Evolutionary conservation across 2,888 invertebrate genomes (phyloP).

Genomic region (Meiosimyza decipiens): DNA sequence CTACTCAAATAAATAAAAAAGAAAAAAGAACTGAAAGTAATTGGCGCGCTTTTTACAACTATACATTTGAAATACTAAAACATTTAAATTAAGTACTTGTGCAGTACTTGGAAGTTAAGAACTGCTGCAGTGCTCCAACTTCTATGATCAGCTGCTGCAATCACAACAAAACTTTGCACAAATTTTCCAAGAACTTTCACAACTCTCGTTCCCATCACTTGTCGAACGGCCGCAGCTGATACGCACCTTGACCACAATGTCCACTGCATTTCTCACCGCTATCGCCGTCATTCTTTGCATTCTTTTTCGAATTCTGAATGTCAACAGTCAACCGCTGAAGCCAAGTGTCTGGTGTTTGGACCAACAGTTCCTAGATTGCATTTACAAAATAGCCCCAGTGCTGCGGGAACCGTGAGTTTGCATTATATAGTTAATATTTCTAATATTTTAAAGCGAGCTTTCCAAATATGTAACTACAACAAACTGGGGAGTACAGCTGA

Average conservation of each 20-base stretch:
- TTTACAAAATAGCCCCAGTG: slow-evolving; percentile 82
- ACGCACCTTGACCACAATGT: slow-evolving; percentile 70
- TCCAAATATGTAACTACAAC: no score
- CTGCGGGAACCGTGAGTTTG: slow-evolving; percentile 85
- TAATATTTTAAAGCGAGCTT: no score
- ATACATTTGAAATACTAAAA: not conserved
- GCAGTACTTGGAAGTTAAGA: no score
- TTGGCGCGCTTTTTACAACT: not conserved
- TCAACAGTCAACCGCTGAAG: slow-evolving; percentile 83
- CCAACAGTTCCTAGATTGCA: slow-evolving; percentile 79
- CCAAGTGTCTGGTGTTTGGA: slow-evolving; percentile 83
- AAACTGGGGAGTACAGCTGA: no score
- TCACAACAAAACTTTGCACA: slow-evolving; percentile 45
- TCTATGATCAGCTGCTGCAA: slow-evolving; percentile 40
- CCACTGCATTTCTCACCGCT: slow-evolving; percentile 82
- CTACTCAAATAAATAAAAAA: no score
- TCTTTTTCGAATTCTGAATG: slow-evolving; percentile 85
- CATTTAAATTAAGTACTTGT: no score
- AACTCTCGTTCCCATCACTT: slow-evolving; percentile 27
- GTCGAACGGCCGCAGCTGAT: slow-evolving; percentile 50
- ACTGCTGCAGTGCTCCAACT: slow-evolving; percentile 19
- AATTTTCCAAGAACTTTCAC: slow-evolving; percentile 43
- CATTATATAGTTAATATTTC: no score
- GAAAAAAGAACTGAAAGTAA: not conserved
- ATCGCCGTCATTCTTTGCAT: slow-evolving; percentile 85